phyloP scores from a whole-genome alignment of 2,888 invertebrate species.

The Macropis europaea region DNA sequence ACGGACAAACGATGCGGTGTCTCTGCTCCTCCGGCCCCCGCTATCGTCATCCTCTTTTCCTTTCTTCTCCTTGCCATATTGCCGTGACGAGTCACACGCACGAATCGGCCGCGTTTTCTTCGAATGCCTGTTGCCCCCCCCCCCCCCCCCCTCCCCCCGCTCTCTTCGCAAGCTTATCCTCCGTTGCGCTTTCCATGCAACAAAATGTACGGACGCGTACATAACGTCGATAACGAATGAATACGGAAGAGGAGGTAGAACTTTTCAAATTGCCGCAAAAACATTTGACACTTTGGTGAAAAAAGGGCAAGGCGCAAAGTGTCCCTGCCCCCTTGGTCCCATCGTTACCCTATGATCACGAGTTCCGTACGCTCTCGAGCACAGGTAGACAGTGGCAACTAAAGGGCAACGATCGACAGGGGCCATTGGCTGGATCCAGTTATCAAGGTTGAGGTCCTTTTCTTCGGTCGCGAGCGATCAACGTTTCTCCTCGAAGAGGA shows the following conservation, averaged over 20 bases:
- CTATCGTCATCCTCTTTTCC: background rate
- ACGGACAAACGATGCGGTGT: slow-evolving; percentile 49
- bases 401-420: slow-evolving; percentile 71
- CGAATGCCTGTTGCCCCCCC: too few species aligned
- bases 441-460: slow-evolving; percentile 74
- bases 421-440: slow-evolving; percentile 75
- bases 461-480: slow-evolving; percentile 56
- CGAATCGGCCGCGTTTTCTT: background rate
- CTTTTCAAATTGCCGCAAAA: too few species aligned
- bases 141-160: background rate
- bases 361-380: too few species aligned
- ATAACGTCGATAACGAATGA: too few species aligned
- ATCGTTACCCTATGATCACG: too few species aligned
- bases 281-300: too few species aligned
- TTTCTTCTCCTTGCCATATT: background rate
- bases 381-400: slow-evolving; percentile 53
- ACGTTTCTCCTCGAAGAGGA: slow-evolving; percentile 53
- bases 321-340: too few species aligned
- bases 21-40: slow-evolving; percentile 25
- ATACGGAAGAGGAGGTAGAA: too few species aligned
- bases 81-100: background rate
- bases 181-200: too few species aligned
- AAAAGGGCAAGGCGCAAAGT: too few species aligned
- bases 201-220: too few species aligned
- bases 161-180: slow-evolving; percentile 15